These are phyloP conservation scores for Eupeodes corollae DNA, from an alignment of 1,140 invertebrate species.

Conservation along the genomic window DNA sequence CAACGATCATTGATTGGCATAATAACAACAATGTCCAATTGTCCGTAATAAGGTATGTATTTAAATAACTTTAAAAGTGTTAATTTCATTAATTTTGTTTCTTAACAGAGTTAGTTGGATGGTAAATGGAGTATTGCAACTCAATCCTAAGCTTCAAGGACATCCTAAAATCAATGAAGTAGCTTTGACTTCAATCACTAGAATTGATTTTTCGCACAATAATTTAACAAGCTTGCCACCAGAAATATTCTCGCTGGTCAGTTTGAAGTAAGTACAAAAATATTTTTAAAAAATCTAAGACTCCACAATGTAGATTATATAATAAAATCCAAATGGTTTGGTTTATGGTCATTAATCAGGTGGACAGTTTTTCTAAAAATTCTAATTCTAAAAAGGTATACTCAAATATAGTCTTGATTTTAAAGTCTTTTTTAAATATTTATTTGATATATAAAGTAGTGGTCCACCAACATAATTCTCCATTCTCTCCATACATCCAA, in stretches of 20 bases:
- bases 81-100: neutral
- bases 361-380: too few species aligned
- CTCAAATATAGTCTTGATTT: too few species aligned
- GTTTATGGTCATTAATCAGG: too few species aligned
- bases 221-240: constrained; percentile 67
- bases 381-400: too few species aligned
- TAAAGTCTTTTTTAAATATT: too few species aligned
- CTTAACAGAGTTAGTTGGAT: constrained; percentile 64
- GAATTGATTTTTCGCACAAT: constrained; percentile 89
- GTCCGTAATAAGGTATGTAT: constrained; percentile 44
- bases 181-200: constrained; percentile 79
- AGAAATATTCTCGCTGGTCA: constrained; percentile 72
- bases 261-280: constrained; percentile 36
- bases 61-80: neutral
- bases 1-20: constrained; percentile 94
- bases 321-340: too few species aligned
- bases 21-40: constrained; percentile 58
- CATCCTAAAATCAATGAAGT: constrained; percentile 57
- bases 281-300: too few species aligned
- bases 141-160: constrained; percentile 71
- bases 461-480: too few species aligned
- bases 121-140: constrained; percentile 64
- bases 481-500: too few species aligned
- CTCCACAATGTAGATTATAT: too few species aligned
- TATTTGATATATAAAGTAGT: too few species aligned